A percentile compares a stretch with the other conserved stretches of the same genome.
Conservation (phyloP, 2,888 invertebrate species). For the Tenthredo scrophulariae region DNA sequence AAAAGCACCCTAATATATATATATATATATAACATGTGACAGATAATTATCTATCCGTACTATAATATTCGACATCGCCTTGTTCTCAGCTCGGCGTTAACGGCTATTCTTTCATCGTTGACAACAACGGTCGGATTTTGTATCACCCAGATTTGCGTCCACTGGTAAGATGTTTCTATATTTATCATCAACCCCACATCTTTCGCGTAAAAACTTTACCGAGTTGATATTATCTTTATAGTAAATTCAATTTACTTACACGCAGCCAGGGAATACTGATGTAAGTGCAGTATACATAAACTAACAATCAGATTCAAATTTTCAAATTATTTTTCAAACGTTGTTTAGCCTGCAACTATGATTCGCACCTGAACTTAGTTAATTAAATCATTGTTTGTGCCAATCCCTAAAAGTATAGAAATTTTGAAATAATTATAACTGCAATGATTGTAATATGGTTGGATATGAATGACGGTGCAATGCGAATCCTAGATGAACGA, state of each 20-base stretch:
- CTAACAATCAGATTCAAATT: not conserved
- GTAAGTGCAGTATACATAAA: constrained; percentile 66
- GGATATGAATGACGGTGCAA: too few relatives aligned
- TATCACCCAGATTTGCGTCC: constrained; percentile 98
- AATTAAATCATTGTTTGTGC: not conserved
- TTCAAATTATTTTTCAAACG: not conserved
- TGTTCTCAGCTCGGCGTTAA: constrained; percentile 92
- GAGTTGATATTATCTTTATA: not conserved
- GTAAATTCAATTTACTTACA: constrained; percentile 17
- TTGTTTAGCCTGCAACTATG: not conserved
- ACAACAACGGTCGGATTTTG: constrained; percentile 97
- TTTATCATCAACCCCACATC: not conserved
- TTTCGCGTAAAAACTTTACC: not conserved
- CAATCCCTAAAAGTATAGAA: not conserved
- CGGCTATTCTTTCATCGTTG: constrained; percentile 97
- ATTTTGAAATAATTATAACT: not conserved
- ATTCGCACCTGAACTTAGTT: not conserved
- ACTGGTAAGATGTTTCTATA: constrained; percentile 82
- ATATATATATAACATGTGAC: not conserved
- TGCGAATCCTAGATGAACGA: not conserved
- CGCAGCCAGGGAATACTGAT: constrained; percentile 74
- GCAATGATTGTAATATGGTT: not conserved
- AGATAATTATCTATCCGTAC: not conserved
- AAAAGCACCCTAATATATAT: too few relatives aligned
- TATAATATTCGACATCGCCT: constrained; percentile 43